phyloP scores from a whole-genome alignment of 2,113 vertebrate species.

The Cricetomys ansorgei region DNA sequence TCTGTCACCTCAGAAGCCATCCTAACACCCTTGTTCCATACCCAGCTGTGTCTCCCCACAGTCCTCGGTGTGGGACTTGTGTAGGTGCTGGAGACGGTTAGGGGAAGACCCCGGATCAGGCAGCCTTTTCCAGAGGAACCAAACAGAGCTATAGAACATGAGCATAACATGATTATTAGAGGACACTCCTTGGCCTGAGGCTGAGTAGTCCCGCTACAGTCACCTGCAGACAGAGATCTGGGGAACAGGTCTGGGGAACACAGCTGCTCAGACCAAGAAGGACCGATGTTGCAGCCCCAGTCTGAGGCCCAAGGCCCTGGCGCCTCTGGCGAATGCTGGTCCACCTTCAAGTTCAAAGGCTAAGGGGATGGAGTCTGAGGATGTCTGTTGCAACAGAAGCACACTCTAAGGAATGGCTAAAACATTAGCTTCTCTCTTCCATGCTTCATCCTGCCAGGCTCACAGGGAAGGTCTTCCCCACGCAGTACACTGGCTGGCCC shows the following conservation, averaged over 20 bases:
- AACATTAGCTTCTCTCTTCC: too few species aligned
- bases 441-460: not conserved
- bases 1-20: not conserved
- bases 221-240: not conserved
- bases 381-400: too few species aligned
- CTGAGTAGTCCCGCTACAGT: not conserved
- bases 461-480: not conserved
- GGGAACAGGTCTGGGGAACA: too few species aligned
- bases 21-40: not conserved
- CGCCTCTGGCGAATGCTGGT: not conserved
- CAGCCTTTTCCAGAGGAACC: not conserved
- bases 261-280: not conserved
- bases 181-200: not conserved
- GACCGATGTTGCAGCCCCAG: not conserved
- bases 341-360: not conserved
- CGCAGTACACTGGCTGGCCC: fast-evolving
- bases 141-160: not conserved
- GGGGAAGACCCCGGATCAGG: fast-evolving
- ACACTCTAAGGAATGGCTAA: not conserved
- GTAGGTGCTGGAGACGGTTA: fast-evolving
- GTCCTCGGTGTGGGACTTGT: not conserved
- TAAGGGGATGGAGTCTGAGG: not conserved
- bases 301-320: not conserved
- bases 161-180: fast-evolving
- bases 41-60: not conserved